phyloP scores from a whole-genome alignment of 2,888 invertebrate species.

The Metopia argyrocephala region DNA sequence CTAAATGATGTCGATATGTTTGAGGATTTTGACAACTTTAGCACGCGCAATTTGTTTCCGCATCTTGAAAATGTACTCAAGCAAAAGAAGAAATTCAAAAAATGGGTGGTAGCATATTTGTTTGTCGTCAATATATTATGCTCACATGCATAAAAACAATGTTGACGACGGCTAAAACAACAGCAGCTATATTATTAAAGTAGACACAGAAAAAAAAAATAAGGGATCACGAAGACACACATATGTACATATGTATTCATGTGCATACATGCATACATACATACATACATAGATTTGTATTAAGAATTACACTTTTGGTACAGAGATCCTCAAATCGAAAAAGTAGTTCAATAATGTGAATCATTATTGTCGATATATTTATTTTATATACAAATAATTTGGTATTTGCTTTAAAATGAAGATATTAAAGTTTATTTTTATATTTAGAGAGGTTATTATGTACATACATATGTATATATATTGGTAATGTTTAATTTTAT shows the following conservation, averaged over 20 bases:
- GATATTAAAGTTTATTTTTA: too few species aligned
- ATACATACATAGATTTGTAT: neutral
- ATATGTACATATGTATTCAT: neutral
- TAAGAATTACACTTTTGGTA: conserved; percentile 8
- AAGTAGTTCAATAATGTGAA: too few species aligned
- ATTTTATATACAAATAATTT: too few species aligned
- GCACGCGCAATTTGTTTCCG: conserved; percentile 77
- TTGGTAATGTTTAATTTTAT: too few species aligned
- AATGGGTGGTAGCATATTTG: conserved; percentile 57
- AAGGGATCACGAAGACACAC: conserved; percentile 24
- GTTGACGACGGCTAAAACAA: conserved; percentile 34
- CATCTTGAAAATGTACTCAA: conserved; percentile 76
- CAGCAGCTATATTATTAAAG: conserved; percentile 32
- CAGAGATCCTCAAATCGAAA: conserved; percentile 29
- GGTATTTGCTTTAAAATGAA: too few species aligned
- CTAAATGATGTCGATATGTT: conserved; percentile 62
- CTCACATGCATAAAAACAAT: conserved; percentile 6
- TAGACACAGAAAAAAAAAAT: neutral
- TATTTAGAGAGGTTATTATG: too few species aligned
- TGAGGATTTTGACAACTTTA: conserved; percentile 73
- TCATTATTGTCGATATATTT: too few species aligned
- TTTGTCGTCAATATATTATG: neutral
- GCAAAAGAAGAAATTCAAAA: conserved; percentile 43
- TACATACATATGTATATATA: too few species aligned
- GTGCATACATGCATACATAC: neutral